Base-by-base conservation (phyloP, 2,888 invertebrate species). In the Thymelicus lineola region DNA sequence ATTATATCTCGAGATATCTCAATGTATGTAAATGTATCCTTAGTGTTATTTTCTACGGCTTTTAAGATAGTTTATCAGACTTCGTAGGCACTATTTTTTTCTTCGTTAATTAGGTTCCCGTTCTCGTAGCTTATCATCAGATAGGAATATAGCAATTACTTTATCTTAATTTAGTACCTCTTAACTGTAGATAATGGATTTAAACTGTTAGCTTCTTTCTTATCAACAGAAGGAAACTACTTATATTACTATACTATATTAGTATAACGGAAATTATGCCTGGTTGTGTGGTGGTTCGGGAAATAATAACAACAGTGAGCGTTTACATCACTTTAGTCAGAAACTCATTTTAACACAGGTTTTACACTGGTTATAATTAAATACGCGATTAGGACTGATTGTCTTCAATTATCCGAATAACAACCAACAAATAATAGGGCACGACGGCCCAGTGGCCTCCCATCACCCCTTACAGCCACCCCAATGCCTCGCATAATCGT, bases 151-250 rank as follows among this genome's bases (percentile, higher is more conserved):
- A 57, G 17, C 9, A 38, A 68, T 62, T 62, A 62, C 46, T 46
- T 62, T 57, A 68, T 68, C 62, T 63, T 58, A 58, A 66, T 46
- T 58, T 66, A 63, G 46, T 73, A 76, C 70, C 72, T 77, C 28
- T 55, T 35, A 55, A 2, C 53, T 55, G 6, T 12, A 35, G 28
- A 55, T 55, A 28, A 35, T 53, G 28, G 6, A 12, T 14, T 55
- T 55, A 14, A 35, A 4, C 3, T 55, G 1, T 55, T 17, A 35
- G 28, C 15, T 9, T 6, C 10, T 48, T 9, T 4, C 15, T 17
- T 17, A 17, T 50, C n/a, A 15, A 12, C 1, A 15, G 3, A 6
- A 17, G 20, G 7, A 50, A n/a, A 4, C n/a, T n/a, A n/a, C 5
- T 14, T 46, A 50, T 50, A 50, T 1, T 17, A 15, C 1, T 15